A percentile compares a stretch with the other conserved stretches of the same genome.
Evolutionary conservation across 2,113 vertebrate species (phyloP).

Genomic region (Maccullochella peelii): DNA sequence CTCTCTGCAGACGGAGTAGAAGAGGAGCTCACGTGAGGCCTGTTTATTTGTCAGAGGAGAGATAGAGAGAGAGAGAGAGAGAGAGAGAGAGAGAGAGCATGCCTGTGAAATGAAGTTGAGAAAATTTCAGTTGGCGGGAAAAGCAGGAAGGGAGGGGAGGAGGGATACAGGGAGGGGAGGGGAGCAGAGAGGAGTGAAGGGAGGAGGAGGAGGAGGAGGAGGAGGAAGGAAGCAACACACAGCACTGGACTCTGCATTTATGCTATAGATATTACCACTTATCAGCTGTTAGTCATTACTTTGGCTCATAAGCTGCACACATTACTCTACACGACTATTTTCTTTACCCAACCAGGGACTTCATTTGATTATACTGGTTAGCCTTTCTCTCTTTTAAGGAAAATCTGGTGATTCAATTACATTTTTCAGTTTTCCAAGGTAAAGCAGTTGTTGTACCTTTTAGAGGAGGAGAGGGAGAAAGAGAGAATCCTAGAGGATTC

Average conservation of each 20-base stretch:
- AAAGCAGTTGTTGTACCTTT: conserved; percentile 25
- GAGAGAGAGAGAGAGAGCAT: conserved; percentile 19
- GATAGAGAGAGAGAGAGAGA: conserved; percentile 31
- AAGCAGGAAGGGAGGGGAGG: conserved; percentile 47
- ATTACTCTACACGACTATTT: conserved; percentile 48
- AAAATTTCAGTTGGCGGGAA: conserved; percentile 62
- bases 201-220: background rate
- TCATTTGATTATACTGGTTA: conserved; percentile 51
- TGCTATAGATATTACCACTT: conserved; percentile 74
- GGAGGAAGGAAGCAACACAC: conserved; percentile 15
- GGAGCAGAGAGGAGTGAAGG: background rate
- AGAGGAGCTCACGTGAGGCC: conserved; percentile 72
- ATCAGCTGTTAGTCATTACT: conserved; percentile 73
- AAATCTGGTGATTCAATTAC: conserved; percentile 58
- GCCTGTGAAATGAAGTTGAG: conserved; percentile 56
- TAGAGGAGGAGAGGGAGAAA: conserved; percentile 2
- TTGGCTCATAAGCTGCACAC: conserved; percentile 50
- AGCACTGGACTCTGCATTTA: conserved; percentile 47
- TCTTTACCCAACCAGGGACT: conserved; percentile 44
- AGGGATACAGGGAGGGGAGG: conserved; percentile 17
- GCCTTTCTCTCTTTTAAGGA: conserved; percentile 54
- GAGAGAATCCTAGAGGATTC: background rate
- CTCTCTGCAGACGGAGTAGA: conserved; percentile 42
- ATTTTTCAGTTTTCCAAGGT: conserved; percentile 53
- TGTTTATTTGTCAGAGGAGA: conserved; percentile 69